Evolutionary conservation across 2,797 vertebrate species (phyloP).

Genomic region (Peromyscus melanophrys): DNA sequence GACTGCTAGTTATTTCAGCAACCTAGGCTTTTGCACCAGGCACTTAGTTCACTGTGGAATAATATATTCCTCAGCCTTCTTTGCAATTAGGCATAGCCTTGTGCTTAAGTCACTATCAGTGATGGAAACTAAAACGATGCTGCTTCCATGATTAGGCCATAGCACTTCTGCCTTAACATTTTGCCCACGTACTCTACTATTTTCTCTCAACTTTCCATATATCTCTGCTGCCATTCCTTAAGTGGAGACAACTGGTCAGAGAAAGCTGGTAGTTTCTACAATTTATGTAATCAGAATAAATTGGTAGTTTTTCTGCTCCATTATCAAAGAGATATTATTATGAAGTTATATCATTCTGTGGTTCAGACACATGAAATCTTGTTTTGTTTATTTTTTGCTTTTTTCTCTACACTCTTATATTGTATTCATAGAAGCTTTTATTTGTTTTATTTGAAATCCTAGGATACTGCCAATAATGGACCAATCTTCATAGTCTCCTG

Average conservation of each 20-base stretch:
- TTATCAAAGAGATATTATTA: not conserved
- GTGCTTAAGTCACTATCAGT: not conserved
- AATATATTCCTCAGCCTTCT: not conserved
- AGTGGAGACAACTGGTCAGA: not conserved
- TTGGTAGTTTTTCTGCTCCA: not conserved
- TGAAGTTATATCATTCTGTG: not conserved
- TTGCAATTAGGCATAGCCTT: not conserved
- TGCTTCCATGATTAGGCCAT: not conserved
- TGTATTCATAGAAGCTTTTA: not conserved
- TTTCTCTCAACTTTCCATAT: not conserved
- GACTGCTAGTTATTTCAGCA: not conserved
- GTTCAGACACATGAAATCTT: not conserved
- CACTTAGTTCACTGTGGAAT: not conserved
- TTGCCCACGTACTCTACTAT: not conserved
- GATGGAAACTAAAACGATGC: not conserved
- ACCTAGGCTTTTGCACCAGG: not conserved
- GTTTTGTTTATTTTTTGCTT: not conserved
- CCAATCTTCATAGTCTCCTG: not conserved
- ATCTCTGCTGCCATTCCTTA: not conserved
- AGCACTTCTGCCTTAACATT: not conserved
- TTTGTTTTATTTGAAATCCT: not conserved
- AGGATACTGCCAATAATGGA: not conserved
- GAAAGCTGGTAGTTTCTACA: not conserved
- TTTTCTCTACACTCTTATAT: not conserved
- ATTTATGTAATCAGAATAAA: not conserved